Conservation (phyloP, 2,113 vertebrate genomes). For the Spheniscus mendiculus region DNA sequence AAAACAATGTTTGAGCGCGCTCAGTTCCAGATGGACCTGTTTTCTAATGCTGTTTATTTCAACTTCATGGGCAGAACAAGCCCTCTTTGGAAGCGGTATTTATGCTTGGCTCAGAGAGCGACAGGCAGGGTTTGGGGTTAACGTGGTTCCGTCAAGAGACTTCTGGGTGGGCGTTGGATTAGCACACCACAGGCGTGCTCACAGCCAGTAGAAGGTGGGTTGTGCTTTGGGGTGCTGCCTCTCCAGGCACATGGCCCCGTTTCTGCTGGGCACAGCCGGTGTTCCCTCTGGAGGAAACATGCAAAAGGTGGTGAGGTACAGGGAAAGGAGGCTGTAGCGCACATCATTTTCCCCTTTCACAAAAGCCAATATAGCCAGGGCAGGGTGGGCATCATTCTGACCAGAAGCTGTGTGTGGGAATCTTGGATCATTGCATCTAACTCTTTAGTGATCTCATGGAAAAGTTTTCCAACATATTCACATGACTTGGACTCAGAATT, state of each 20-base stretch:
- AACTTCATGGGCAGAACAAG: fast-evolving
- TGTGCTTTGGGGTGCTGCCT: not conserved
- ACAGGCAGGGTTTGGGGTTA: not conserved
- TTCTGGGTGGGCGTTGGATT: not conserved
- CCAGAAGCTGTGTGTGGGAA: not conserved
- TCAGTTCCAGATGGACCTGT: not conserved
- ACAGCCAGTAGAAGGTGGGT: not conserved
- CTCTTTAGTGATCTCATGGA: not conserved
- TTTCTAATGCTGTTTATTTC: not conserved
- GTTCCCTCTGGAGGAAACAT: not conserved
- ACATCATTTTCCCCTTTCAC: fast-evolving
- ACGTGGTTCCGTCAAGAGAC: not conserved
- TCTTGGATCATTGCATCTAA: not conserved
- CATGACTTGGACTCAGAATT: not conserved
- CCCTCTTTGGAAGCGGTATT: not conserved
- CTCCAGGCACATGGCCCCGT: not conserved
- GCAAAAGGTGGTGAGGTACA: not conserved
- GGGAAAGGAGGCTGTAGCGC: not conserved
- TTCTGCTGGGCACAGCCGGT: not conserved
- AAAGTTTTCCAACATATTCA: not conserved
- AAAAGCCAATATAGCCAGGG: not conserved
- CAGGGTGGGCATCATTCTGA: not conserved
- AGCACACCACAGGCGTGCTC: not conserved
- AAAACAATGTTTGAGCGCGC: not conserved
- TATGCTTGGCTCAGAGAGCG: not conserved